A percentile compares a stretch with the other conserved stretches of the same genome.
phyloP scores from a whole-genome alignment of 1,140 invertebrate species.

The Cyclina sinensis region DNA sequence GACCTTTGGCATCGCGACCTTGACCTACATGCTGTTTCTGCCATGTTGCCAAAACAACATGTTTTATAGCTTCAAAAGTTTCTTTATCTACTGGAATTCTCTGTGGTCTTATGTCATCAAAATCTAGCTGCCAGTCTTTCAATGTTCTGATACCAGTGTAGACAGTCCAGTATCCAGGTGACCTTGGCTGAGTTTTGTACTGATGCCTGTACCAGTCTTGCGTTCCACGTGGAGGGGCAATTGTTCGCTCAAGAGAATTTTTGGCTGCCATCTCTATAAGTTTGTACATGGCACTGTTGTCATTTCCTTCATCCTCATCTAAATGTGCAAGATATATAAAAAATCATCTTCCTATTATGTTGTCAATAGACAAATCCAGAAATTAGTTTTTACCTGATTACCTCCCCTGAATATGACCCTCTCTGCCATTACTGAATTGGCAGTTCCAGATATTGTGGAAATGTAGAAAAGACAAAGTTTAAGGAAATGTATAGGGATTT shows the following conservation, averaged over 20 bases:
- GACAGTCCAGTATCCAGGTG: constrained; percentile 70
- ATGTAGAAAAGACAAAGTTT: too few species aligned
- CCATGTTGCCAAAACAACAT: constrained; percentile 74
- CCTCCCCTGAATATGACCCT: too few species aligned
- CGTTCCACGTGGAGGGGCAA: constrained; percentile 43
- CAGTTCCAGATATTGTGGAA: too few species aligned
- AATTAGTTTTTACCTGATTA: too few species aligned
- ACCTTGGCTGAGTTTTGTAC: constrained; percentile 54
- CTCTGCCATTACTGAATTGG: too few species aligned
- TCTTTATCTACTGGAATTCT: constrained; percentile 53
- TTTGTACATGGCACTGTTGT: constrained; percentile 11
- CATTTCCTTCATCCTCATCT: constrained; percentile 8
- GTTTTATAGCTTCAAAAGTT: constrained; percentile 68
- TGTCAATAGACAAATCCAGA: too few species aligned
- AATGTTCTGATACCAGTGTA: constrained; percentile 61
- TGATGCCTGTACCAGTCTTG: constrained; percentile 65
- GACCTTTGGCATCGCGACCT: constrained; percentile 73
- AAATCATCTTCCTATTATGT: too few species aligned
- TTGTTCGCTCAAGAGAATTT: constrained; percentile 50
- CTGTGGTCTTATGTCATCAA: constrained; percentile 2
- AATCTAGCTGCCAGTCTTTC: constrained; percentile 54
- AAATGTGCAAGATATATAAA: too few species aligned
- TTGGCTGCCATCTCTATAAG: constrained; percentile 48
- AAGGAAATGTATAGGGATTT: too few species aligned
- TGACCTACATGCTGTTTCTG: constrained; percentile 67